Evolutionary conservation across 2,113 vertebrate species (phyloP), one percentile per base, ranked within the genome.

Genomic region (Strigops habroptila): DNA sequence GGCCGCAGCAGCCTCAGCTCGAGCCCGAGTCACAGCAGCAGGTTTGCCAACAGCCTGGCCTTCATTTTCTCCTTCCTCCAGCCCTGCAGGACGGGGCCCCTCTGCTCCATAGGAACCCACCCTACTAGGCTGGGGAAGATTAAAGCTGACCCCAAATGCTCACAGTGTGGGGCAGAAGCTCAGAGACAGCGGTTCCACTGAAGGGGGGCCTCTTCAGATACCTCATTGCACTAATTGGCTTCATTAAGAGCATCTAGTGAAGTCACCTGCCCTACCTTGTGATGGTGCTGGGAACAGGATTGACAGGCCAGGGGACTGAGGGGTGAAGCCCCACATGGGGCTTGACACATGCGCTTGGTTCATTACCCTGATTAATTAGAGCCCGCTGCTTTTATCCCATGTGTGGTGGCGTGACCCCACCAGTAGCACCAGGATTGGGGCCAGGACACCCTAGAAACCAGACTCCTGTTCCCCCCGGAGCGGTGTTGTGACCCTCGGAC

Each of bases 371-470:
- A 25, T 52, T 68, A 85, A 78, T 63, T 27, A 82, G 27, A 57
- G 18, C 18, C 28, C 1, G 1, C 51, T 41, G 19, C 46, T 62
- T 41, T 62, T 62, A 84, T 18, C 74, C 24, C 24, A 0, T 0
- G 5, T 4, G 25, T 5, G 28, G 27, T 33, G n/a, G 17, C 4
- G 14, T 13, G 14, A 41, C 13, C 21, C 7, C 12, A 2, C 3
- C 8, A 4, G 10, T 13, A 46, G 46, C 65, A 14, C 6, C 12
- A 10, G 25, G 7, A 7, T 7, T 33, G 7, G 30, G 21, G 3
- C 4, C n/a, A 25, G 12, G 37, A 77, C 28, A 31, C 14, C 22
- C 51, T 52, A 27, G 9, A 52, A 27, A 52, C 25, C 27, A 52
- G 27, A 52, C 51, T 52, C 27, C 25, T 51, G 25, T 27, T 51